Conservation (phyloP, 2,888 invertebrate species). For the Erebia epiphron region DNA sequence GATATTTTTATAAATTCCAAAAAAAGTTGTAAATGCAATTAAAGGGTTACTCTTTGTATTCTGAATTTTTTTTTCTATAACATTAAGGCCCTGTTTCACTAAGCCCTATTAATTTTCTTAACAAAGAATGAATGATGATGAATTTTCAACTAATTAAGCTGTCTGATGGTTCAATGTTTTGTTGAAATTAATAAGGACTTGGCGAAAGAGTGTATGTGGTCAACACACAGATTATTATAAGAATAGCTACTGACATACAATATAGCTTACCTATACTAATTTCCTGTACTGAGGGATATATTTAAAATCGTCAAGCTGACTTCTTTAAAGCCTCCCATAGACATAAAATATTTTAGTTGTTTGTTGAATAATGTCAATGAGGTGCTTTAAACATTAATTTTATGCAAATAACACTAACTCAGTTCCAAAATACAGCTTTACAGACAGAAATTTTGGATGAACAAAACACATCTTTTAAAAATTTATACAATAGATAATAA, state of each 20-base stretch:
- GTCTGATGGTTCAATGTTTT: too few species aligned
- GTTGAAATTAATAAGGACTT: not conserved
- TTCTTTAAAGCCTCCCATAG: constrained; percentile 33
- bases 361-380: constrained; percentile 25
- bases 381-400: constrained; percentile 26
- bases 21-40: constrained; percentile 20
- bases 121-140: not conserved
- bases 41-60: constrained; percentile 12
- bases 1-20: not conserved
- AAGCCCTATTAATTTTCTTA: not conserved
- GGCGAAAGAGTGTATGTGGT: constrained; percentile 37
- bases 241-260: constrained; percentile 72
- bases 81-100: constrained; percentile 1
- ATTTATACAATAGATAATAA: constrained; percentile 28
- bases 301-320: constrained; percentile 65
- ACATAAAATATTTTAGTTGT: constrained; percentile 23
- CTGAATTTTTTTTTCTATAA: constrained; percentile 12
- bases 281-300: constrained; percentile 83
- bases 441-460: constrained; percentile 21
- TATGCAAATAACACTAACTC: constrained; percentile 35
- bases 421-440: constrained; percentile 27
- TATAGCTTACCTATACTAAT: constrained; percentile 74
- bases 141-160: too few species aligned
- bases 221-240: constrained; percentile 58
- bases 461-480: constrained; percentile 26